Percentiles rank a stretch among this genome's conserved stretches.
phyloP scores from a whole-genome alignment of 2,888 invertebrate genomes.

The Spodoptera exigua region DNA sequence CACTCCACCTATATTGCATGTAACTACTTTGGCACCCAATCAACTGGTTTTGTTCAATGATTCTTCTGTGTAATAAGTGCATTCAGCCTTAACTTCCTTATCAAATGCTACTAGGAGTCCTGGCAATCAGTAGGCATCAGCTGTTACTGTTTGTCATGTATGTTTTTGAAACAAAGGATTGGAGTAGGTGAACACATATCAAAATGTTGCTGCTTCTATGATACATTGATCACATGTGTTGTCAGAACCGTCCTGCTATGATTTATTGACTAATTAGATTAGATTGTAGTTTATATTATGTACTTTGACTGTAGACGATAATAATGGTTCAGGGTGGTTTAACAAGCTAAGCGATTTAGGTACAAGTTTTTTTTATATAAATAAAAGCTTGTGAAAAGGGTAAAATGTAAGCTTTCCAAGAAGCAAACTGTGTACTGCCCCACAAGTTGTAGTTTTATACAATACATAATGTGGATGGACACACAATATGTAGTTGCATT shows the following conservation, averaged over 20 bases:
- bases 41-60: constrained; percentile 47
- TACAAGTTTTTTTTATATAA: constrained; percentile 29
- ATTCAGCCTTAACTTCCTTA: constrained; percentile 8
- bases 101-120: neutral
- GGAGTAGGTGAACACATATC: constrained; percentile 78
- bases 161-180: constrained; percentile 45
- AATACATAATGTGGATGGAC: neutral
- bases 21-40: constrained; percentile 59
- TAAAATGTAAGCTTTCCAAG: constrained; percentile 20
- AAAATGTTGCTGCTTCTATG: constrained; percentile 70
- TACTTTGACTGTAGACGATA: constrained; percentile 58
- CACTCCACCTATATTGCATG: constrained; percentile 50
- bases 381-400: neutral
- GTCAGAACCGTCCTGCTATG: constrained; percentile 83
- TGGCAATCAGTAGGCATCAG: constrained; percentile 8
- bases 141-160: constrained; percentile 31
- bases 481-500: constrained; percentile 15
- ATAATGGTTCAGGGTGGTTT: constrained; percentile 59
- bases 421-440: neutral
- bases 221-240: constrained; percentile 65
- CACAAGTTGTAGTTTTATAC: neutral
- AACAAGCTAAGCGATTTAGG: constrained; percentile 44
- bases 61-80: constrained; percentile 12
- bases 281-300: constrained; percentile 62
- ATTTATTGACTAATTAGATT: constrained; percentile 67